Evolutionary conservation across 2,113 vertebrate genomes (phyloP).

Genomic region (Genyomyrus donnyi): DNA sequence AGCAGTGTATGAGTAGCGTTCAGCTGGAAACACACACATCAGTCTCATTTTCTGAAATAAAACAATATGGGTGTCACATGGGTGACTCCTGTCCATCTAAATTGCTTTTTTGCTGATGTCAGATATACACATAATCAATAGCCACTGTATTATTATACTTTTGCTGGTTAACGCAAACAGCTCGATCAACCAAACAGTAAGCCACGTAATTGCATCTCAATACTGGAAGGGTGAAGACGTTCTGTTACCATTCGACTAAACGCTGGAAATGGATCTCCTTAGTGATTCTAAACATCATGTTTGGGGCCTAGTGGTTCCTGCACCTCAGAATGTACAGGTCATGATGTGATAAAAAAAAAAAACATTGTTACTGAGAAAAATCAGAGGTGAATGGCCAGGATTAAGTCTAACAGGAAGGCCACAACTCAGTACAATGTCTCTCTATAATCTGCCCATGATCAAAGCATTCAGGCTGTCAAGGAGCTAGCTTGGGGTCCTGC

Average conservation of each 20-base stretch:
- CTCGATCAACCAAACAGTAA: neutral
- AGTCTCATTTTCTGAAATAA: neutral
- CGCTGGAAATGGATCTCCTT: neutral
- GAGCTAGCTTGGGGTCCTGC: neutral
- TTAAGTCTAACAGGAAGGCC: neutral
- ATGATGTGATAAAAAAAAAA: no score
- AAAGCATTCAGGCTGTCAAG: neutral
- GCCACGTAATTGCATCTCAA: neutral
- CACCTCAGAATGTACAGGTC: neutral
- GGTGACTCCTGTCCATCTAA: neutral
- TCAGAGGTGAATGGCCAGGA: neutral
- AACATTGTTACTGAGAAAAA: neutral
- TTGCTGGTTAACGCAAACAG: neutral
- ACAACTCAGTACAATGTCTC: neutral
- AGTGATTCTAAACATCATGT: neutral
- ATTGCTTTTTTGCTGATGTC: neutral
- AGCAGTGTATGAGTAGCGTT: neutral
- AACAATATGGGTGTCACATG: neutral
- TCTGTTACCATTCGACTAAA: neutral
- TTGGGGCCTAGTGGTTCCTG: neutral
- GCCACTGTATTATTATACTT: neutral
- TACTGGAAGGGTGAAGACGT: neutral
- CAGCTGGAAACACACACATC: neutral
- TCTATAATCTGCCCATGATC: neutral
- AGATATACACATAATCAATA: neutral